Percentiles rank a stretch among this genome's conserved stretches.
Evolutionary conservation across 1,140 invertebrate species (phyloP).

Genomic region (Meteorus sp.): DNA sequence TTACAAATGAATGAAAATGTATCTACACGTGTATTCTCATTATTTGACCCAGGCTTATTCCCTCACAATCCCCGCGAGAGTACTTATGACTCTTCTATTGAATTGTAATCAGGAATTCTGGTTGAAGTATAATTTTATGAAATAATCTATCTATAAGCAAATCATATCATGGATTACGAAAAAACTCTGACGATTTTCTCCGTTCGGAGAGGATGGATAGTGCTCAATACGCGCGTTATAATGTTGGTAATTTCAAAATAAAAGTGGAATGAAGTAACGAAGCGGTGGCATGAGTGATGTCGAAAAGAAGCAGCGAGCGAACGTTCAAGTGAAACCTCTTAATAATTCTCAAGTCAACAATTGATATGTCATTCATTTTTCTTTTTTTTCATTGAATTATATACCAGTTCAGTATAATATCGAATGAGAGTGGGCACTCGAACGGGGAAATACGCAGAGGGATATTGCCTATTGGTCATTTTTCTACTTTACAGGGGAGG

Average conservation of each 20-base stretch:
- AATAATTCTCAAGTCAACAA: too few species aligned
- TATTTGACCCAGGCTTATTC: slow-evolving; percentile 19
- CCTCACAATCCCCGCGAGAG: slow-evolving; percentile 18
- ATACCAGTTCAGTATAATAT: not conserved
- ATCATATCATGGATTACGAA: not conserved
- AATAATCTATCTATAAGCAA: not conserved
- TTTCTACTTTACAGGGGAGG: slow-evolving; percentile 30
- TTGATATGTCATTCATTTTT: too few species aligned
- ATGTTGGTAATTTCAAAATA: not conserved
- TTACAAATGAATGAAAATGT: not conserved
- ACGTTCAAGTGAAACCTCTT: too few species aligned
- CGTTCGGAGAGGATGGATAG: not conserved
- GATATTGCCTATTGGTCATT: slow-evolving; percentile 24
- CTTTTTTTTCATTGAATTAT: too few species aligned
- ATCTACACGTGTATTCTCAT: not conserved
- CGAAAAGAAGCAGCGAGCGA: slow-evolving; percentile 4
- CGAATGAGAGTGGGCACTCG: slow-evolving; percentile 16
- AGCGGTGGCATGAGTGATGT: not conserved
- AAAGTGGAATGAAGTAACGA: not conserved
- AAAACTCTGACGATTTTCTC: not conserved
- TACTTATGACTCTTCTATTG: slow-evolving; percentile 1
- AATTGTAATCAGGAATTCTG: not conserved
- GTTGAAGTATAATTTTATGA: not conserved
- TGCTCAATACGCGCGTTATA: not conserved
- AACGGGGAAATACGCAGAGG: slow-evolving; percentile 6